These are phyloP conservation scores for Ivindomyrus marchei DNA, from an alignment of 2,113 vertebrate genomes.

Conservation along the genomic window DNA sequence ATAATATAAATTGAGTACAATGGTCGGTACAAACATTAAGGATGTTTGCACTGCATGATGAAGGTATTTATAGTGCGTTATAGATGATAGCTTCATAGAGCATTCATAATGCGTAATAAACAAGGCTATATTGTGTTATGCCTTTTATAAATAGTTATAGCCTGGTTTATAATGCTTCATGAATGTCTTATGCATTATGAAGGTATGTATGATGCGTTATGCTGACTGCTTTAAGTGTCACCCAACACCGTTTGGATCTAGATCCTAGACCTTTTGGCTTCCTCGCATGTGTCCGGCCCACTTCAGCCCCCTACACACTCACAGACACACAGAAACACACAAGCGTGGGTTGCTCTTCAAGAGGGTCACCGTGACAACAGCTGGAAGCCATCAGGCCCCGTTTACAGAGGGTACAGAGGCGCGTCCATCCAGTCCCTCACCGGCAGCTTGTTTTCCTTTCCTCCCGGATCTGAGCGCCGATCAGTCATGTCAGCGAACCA, in stretches of 20 bases:
- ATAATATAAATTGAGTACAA: no score
- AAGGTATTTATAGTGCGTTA: no score
- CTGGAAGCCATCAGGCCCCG: neutral
- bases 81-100: no score
- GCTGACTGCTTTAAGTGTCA: no score
- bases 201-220: no score
- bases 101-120: no score
- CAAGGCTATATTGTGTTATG: no score
- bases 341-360: neutral
- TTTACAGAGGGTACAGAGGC: neutral
- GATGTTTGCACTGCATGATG: no score
- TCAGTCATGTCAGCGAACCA: neutral
- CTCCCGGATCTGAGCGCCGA: constrained; percentile 1
- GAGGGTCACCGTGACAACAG: constrained; percentile 1
- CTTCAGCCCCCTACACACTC: neutral
- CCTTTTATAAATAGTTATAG: no score
- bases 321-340: neutral
- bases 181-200: no score
- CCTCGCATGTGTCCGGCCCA: neutral
- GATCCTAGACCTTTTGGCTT: neutral
- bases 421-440: neutral
- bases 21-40: no score
- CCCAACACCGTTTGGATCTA: neutral
- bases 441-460: neutral
- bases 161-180: no score